Evolutionary conservation across 1,140 invertebrate genomes (phyloP).

Genomic region (Drosophila rhopaloa): DNA sequence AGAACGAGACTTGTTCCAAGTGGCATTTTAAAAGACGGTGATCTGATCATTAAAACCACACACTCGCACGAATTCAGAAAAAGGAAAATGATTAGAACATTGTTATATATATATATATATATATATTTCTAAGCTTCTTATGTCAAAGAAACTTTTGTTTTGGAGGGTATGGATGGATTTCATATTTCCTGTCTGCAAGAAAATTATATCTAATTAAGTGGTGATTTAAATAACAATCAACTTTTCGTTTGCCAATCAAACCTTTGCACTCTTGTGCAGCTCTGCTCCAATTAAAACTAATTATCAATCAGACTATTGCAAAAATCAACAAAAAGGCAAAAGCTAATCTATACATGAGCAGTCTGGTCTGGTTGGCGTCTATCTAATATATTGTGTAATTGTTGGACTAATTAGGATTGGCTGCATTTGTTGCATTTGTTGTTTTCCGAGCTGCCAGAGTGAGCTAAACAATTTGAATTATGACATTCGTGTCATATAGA

Average conservation of each 20-base stretch:
- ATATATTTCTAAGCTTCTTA: not conserved
- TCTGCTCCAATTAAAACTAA: slow-evolving; percentile 68
- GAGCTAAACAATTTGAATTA: slow-evolving; percentile 52
- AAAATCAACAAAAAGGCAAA: slow-evolving; percentile 33
- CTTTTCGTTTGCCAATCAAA: slow-evolving; percentile 2
- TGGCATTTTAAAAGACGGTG: slow-evolving; percentile 48
- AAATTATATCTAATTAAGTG: slow-evolving; percentile 14
- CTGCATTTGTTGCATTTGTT: slow-evolving; percentile 47
- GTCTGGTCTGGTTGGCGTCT: slow-evolving; percentile 63
- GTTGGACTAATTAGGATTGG: slow-evolving; percentile 73
- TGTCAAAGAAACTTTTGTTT: slow-evolving; percentile 9
- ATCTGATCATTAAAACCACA: slow-evolving; percentile 38
- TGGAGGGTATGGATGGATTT: slow-evolving; percentile 1
- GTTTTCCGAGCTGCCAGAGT: not conserved
- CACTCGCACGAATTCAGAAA: slow-evolving; percentile 23
- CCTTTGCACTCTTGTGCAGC: slow-evolving; percentile 6
- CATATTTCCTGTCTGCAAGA: slow-evolving; percentile 7
- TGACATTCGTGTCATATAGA: slow-evolving; percentile 71
- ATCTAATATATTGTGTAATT: slow-evolving; percentile 77
- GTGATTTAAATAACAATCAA: slow-evolving; percentile 6
- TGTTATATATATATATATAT: slow-evolving; percentile 1
- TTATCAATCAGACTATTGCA: slow-evolving; percentile 54
- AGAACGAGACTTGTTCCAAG: slow-evolving; percentile 23
- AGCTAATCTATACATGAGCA: slow-evolving; percentile 46
- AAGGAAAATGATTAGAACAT: slow-evolving; percentile 18